Evolutionary conservation across 2,113 vertebrate genomes (phyloP).

Genomic region (Perccottus glenii): DNA sequence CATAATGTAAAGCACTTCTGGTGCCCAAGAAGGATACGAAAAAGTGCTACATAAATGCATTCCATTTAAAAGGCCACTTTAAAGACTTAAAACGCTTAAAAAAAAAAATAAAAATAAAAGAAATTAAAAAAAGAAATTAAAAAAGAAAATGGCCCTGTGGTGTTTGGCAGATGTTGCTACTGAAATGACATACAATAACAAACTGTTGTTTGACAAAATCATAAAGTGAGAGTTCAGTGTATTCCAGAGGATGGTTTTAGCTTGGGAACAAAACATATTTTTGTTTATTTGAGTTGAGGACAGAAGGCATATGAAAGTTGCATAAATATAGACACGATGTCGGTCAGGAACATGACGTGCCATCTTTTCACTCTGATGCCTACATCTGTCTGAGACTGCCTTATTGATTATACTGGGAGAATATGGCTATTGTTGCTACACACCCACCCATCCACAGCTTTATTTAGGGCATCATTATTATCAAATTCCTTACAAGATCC

Average conservation of each 20-base stretch:
- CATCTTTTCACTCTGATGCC: conserved; percentile 35
- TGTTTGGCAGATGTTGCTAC: neutral
- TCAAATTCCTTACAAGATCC: neutral
- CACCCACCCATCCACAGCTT: conserved; percentile 23
- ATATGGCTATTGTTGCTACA: conserved; percentile 30
- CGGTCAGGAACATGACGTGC: conserved; percentile 21
- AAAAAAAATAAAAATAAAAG: no score
- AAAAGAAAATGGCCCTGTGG: no score
- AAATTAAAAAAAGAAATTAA: no score
- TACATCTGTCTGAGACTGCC: conserved; percentile 25
- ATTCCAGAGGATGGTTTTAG: neutral
- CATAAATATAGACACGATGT: conserved; percentile 29
- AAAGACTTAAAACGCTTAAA: no score
- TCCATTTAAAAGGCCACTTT: no score
- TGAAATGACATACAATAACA: conserved; percentile 22
- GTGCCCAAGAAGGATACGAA: no score
- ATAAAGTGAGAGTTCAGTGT: neutral
- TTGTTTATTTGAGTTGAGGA: conserved; percentile 4
- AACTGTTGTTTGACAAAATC: conserved; percentile 22
- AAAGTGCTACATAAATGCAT: no score
- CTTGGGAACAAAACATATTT: conserved; percentile 15
- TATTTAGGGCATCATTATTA: conserved; percentile 17
- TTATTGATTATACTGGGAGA: conserved; percentile 49
- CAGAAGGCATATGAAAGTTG: conserved; percentile 13
- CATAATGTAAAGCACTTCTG: no score